Percentiles rank a stretch among this genome's conserved stretches.
Evolutionary conservation across 2,113 vertebrate genomes (phyloP).

Genomic region (Ondatra zibethicus): DNA sequence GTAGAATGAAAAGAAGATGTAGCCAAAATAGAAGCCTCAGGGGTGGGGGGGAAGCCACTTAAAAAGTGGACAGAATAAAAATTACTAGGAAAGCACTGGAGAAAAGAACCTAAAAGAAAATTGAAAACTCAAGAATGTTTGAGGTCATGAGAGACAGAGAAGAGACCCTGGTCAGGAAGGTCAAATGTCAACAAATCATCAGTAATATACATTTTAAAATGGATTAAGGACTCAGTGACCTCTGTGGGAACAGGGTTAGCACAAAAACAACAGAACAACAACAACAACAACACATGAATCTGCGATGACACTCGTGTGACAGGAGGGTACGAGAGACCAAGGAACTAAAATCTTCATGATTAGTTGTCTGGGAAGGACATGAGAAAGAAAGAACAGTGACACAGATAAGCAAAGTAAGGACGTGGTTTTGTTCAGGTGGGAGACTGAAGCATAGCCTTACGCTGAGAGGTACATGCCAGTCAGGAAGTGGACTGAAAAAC

Average conservation of each 20-base stretch:
- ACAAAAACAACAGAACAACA: too few relatives aligned
- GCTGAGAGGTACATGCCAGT: neutral
- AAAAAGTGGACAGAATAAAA: neutral
- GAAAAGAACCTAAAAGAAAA: neutral
- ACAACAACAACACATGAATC: neutral
- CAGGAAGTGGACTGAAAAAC: neutral
- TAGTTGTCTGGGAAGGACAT: neutral
- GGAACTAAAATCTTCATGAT: neutral
- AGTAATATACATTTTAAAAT: neutral
- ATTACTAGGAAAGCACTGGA: neutral
- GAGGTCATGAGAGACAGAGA: neutral
- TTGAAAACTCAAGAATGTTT: slow-evolving; percentile 26
- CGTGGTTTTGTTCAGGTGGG: neutral
- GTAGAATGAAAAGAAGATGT: slow-evolving; percentile 29
- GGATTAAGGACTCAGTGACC: neutral
- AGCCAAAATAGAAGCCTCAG: too few relatives aligned
- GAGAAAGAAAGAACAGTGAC: neutral
- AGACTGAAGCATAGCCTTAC: neutral
- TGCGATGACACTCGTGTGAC: fast-evolving
- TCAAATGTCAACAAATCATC: neutral
- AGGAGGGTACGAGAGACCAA: neutral
- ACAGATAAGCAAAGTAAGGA: neutral
- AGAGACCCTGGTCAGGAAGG: neutral
- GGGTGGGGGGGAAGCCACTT: too few relatives aligned
- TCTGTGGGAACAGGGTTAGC: neutral